Percentiles rank a stretch among this genome's conserved stretches.
Evolutionary conservation across 2,888 invertebrate species (phyloP).

Genomic region (Morpho achilles): DNA sequence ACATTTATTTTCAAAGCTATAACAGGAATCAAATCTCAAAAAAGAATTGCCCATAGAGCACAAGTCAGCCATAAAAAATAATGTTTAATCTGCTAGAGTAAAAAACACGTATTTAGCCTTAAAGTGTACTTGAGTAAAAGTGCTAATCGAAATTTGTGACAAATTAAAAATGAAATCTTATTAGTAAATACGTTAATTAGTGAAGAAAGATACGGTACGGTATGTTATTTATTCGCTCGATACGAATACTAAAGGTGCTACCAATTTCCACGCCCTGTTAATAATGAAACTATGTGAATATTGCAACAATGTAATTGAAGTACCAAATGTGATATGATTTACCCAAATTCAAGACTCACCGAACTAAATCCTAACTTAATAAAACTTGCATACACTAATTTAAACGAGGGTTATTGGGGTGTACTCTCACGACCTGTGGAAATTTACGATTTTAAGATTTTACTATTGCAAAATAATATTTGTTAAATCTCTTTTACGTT

Average conservation of each 20-base stretch:
- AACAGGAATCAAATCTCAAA: too few relatives aligned
- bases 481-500: too few relatives aligned
- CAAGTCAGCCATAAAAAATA: too few relatives aligned
- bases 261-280: constrained; percentile 27
- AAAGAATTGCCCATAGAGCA: too few relatives aligned
- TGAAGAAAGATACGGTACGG: background rate
- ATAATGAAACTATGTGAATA: constrained; percentile 20
- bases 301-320: background rate
- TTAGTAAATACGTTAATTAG: background rate
- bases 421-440: constrained; percentile 63
- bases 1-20: too few relatives aligned
- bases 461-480: too few relatives aligned
- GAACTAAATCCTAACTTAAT: constrained; percentile 35
- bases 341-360: constrained; percentile 50
- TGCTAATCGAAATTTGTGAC: constrained; percentile 2
- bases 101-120: background rate
- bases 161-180: background rate
- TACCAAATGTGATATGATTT: constrained; percentile 26
- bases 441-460: constrained; percentile 35
- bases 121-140: constrained; percentile 1
- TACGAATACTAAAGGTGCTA: constrained; percentile 27
- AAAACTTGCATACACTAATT: constrained; percentile 52
- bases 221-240: background rate
- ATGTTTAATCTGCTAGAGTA: too few relatives aligned
- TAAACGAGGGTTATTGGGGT: constrained; percentile 49